Conservation (phyloP, 2,797 vertebrate species). For the Bothrops alternatus region DNA sequence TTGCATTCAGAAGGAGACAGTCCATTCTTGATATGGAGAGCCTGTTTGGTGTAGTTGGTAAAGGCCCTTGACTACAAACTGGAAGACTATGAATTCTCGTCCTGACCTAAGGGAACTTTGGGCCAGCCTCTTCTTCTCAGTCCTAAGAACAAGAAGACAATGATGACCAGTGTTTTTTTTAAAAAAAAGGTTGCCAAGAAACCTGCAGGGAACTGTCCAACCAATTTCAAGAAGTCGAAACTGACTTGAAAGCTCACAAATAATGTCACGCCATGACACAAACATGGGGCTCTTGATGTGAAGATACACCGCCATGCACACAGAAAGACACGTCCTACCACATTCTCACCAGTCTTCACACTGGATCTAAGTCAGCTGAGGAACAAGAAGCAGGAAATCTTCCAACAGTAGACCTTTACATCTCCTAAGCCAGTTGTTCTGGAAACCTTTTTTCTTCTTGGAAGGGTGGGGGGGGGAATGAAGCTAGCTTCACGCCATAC, state of each 20-base stretch:
- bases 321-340: neutral
- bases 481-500: neutral
- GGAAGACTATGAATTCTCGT: neutral
- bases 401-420: neutral
- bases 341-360: neutral
- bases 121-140: neutral
- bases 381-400: neutral
- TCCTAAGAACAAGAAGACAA: neutral
- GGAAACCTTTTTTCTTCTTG: neutral
- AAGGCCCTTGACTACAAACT: neutral
- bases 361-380: neutral
- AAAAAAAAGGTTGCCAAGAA: neutral
- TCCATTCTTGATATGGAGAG: neutral
- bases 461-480: neutral
- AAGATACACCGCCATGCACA: neutral
- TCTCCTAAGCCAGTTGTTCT: too few species aligned
- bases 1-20: neutral
- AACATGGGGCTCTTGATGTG: neutral
- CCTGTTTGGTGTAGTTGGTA: neutral
- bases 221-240: neutral
- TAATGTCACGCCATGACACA: neutral
- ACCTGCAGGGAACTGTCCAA: neutral
- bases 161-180: neutral
- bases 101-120: neutral
- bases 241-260: neutral